Evolutionary conservation across 2,888 invertebrate genomes (phyloP), one percentile per base, ranked within the genome.

Genomic region (Andrena marginata): DNA sequence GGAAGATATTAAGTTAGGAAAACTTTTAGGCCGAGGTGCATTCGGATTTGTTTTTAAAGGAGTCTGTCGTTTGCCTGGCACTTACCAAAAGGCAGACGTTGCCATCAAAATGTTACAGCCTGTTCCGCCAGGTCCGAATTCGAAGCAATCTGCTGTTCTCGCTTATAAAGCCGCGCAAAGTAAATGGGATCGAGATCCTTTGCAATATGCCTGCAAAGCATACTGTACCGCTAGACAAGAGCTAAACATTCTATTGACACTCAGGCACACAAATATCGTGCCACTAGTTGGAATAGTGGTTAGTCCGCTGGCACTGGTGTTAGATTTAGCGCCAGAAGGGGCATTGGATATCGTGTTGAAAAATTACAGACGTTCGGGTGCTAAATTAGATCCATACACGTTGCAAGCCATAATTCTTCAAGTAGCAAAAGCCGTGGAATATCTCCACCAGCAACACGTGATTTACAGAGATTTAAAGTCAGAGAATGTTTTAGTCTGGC

Each of bases 401-500:
- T 96, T 99, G 48, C 97, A 98, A 89, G 97, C 97, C 56, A 95
- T 98, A 54, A 97, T 98, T 72, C 95, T 98, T 80, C 99, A 99
- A 95, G 97, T 98, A 1, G 98, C 99, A 0, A 97, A 98, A 90
- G 99, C 99, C 2, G 96, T 99, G 29, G 99, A 99, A 94, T 99
- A 99, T 94, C 95, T 99, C 31, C 99, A 99, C 94, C 97, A 97
- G 10, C 96, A 97, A 80, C 96, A 97, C 84, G 98, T 99, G 56
- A 98, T 99, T 85, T 99, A 99, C 94, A 95, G 98, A 60, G 98
- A 98, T 94, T 95, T 98, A 13, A 98, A 99, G 95, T 98, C 99
- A 0, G 99, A 99, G 94, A 99, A 99, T 95, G 99, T 99, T 59
- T 94, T 99, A 2, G 99, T 99, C n/a, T 99, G 99, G 99, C 96